These are phyloP conservation scores for Aulostomus chinensis DNA, from an alignment of 2,797 vertebrate genomes.

Conservation along the genomic window DNA sequence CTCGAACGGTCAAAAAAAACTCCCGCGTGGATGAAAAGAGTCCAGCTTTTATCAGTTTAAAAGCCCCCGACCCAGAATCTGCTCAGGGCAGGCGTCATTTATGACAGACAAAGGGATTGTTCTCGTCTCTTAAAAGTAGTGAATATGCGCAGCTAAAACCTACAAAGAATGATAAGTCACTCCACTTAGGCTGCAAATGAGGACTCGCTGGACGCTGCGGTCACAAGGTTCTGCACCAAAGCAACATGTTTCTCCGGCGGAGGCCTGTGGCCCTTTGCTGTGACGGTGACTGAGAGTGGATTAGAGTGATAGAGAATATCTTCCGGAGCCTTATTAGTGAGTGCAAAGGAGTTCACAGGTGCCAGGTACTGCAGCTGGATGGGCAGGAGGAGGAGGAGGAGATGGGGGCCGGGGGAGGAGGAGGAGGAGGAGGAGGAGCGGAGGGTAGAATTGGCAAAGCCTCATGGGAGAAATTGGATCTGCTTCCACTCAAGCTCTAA, in stretches of 20 bases:
- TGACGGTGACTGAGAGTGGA: conserved; percentile 40
- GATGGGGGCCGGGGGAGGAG: not conserved
- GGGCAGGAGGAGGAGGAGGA: conserved; percentile 46
- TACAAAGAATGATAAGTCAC: conserved; percentile 30
- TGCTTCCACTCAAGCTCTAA: conserved; percentile 82
- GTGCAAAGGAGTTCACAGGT: conserved; percentile 80
- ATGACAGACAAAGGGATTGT: conserved; percentile 28
- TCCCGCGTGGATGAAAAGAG: no score
- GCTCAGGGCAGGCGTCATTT: no score
- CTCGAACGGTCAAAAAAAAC: no score
- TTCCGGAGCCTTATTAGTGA: conserved; percentile 55
- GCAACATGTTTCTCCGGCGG: conserved; percentile 29
- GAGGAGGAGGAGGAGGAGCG: not conserved
- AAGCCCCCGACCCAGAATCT: conserved; percentile 31
- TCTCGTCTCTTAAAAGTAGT: conserved; percentile 46
- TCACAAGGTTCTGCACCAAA: conserved; percentile 12
- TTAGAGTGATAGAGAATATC: conserved; percentile 44
- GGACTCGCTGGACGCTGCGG: conserved; percentile 5
- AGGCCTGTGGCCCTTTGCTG: conserved; percentile 24
- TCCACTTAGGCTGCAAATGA: conserved; percentile 28
- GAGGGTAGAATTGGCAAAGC: conserved; percentile 72
- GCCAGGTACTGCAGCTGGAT: conserved; percentile 80
- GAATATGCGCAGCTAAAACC: conserved; percentile 28
- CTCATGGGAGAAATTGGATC: conserved; percentile 81
- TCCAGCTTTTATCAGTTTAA: conserved; percentile 50